Evolutionary conservation across 2,888 invertebrate genomes (phyloP), one percentile per base, ranked within the genome.

Genomic region (Clunio marinus): DNA sequence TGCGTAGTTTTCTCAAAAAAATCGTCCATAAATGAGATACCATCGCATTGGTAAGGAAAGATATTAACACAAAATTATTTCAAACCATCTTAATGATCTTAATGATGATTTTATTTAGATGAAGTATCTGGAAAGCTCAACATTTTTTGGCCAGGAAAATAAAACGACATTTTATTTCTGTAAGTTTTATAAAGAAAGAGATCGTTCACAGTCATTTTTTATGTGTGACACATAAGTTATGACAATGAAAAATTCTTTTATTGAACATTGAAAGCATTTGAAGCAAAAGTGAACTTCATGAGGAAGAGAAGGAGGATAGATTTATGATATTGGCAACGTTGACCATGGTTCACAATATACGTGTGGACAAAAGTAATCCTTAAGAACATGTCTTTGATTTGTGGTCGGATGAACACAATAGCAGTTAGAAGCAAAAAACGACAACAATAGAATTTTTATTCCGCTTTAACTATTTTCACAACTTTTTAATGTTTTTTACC

Each of bases 371-470:
- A 28, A 60, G 60, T 37, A 37, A 60, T 60, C 28, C 22, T 32
- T 32, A 13, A 13, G 13, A 13, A 32, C 13, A 46, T 55, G 17
- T 58, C 35, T 60, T 27, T 60, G 60, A 60, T 27, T 60, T 60
- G 60, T 60, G 60, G 60, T 60, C 60, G 60, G 60, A 60, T 60
- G 22, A 60, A 35, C 60, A 35, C 60, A 60, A 60, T 27, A 58
- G 46, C 7, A 58, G 22, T 25, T n/a, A 15, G 20, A 7, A 57
- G 22, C n/a, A 27, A 27, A 58, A 58, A 13, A 10, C 27, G 27
- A 57, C 10, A 22, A 57, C 28, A 59, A 32, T 27, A 32, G 59
- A 59, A 25, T 59, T 24, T 51, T 59, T 15, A 41, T 28, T 28
- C 27, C 15, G 32, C 58, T 58, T 24, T 17, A 27, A 17, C 59